Percentiles rank a stretch among this genome's conserved stretches.
Evolutionary conservation across 1,140 invertebrate genomes (phyloP).

Genomic region (Calephelis nemesis): DNA sequence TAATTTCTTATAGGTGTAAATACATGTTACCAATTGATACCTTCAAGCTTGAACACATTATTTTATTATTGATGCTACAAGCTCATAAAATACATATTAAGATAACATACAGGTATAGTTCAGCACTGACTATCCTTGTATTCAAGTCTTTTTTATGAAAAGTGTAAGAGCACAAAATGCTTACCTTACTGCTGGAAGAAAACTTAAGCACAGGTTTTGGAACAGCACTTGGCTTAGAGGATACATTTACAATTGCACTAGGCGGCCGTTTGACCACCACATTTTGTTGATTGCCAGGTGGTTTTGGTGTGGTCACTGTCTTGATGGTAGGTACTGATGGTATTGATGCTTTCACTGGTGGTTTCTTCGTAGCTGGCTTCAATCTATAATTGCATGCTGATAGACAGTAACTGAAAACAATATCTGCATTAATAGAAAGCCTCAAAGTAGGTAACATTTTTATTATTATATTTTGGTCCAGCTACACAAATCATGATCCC

Average conservation of each 20-base stretch:
- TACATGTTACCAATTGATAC: too few species aligned
- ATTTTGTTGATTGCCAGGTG: constrained; percentile 47
- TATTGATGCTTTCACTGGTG: constrained; percentile 59
- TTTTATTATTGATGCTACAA: too few species aligned
- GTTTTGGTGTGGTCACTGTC: constrained; percentile 60
- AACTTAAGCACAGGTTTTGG: constrained; percentile 88
- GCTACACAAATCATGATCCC: too few species aligned
- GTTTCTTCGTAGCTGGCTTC: constrained; percentile 78
- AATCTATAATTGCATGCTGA: constrained; percentile 71
- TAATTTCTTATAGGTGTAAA: too few species aligned
- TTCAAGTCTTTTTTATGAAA: too few species aligned
- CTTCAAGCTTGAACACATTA: too few species aligned
- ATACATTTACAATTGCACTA: constrained; percentile 79
- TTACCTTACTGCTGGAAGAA: constrained; percentile 78
- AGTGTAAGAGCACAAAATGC: constrained; percentile 15
- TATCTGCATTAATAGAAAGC: too few species aligned
- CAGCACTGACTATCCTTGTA: too few species aligned
- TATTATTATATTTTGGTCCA: neutral
- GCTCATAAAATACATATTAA: too few species aligned
- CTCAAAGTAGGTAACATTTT: constrained; percentile 28
- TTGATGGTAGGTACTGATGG: constrained; percentile 71
- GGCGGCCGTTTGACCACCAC: constrained; percentile 80
- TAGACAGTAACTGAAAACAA: constrained; percentile 63
- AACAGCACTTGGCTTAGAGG: constrained; percentile 85
- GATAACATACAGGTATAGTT: too few species aligned